phyloP scores from a whole-genome alignment of 2,113 vertebrate species.

The Hypomesus transpacificus region DNA sequence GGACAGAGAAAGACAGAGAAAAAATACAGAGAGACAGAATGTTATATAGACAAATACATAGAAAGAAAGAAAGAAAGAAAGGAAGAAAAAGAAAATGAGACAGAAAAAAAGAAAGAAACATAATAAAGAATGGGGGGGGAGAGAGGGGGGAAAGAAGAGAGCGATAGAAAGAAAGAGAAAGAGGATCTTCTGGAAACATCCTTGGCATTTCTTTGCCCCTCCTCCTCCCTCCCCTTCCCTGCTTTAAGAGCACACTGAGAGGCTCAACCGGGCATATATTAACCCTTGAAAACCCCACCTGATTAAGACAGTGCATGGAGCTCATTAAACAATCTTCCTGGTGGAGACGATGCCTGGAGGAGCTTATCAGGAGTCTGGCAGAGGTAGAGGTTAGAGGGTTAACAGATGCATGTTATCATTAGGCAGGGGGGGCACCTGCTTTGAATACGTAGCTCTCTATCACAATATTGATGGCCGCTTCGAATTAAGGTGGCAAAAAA shows the following conservation, averaged over 20 bases:
- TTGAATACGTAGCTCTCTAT: constrained; percentile 24
- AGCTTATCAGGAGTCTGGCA: constrained; percentile 43
- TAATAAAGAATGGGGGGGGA: too few relatives aligned
- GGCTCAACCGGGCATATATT: constrained; percentile 22
- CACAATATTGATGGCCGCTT: background rate
- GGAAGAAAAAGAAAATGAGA: too few relatives aligned
- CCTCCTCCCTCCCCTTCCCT: too few relatives aligned
- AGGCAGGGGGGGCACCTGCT: constrained; percentile 11
- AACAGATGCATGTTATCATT: constrained; percentile 37
- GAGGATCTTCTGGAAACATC: too few relatives aligned
- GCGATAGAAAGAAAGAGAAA: too few relatives aligned
- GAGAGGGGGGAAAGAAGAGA: too few relatives aligned
- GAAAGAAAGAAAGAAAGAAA: too few relatives aligned
- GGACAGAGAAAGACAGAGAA: too few relatives aligned
- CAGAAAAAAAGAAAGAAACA: too few relatives aligned
- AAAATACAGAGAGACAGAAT: too few relatives aligned
- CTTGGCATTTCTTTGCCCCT: too few relatives aligned
- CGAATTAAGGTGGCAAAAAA: constrained; percentile 8
- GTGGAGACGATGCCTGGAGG: constrained; percentile 31
- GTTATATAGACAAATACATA: too few relatives aligned
- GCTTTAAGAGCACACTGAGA: background rate
- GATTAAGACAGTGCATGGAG: constrained; percentile 13
- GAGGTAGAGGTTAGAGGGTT: constrained; percentile 27
- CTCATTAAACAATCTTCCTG: constrained; percentile 37
- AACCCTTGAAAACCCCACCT: constrained; percentile 17